Evolutionary conservation across 2,113 vertebrate genomes (phyloP), one percentile per base, ranked within the genome.

Genomic region (Salvelinus sp.): DNA sequence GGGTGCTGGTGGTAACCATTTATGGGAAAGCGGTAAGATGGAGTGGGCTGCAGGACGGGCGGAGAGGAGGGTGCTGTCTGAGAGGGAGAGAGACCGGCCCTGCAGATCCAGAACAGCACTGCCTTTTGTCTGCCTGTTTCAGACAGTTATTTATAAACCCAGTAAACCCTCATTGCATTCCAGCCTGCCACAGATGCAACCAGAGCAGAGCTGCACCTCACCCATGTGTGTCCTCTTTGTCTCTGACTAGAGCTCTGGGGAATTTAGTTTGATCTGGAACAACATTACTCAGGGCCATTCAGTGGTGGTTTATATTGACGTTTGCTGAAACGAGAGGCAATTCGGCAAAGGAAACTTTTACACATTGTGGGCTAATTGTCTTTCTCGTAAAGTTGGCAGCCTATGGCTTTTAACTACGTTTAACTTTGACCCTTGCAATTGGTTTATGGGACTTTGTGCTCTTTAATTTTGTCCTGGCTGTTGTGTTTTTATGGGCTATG

Each of bases 111-210:
- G 82, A 90, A 92, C 89, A 91, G 88, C 89, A 76, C 86, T 12
- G 76, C 77, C 91, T 91, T 90, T 92, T 93, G 87, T 92, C 87
- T 91, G 82, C 72, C 77, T 63, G 62, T 84, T 86, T 88, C 83
- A 62, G 83, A 71, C 70, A 66, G 90, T 91, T 91, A 91, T 93
- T 91, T 92, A 90, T 92, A 91, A 91, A 91, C 80, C 81, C 75
- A 80, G 88, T 84, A 86, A 89, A 90, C 82, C 85, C 86, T 73
- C 82, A 27, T 80, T 72, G 76, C 90, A 92, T 93, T 92, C 90
- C 92, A 75, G 80, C 25, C 83, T 62, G 76, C 85, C 83, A 73
- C 81, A 84, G 76, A 78, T 74, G 60, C 79, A 79, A 71, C 28
- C 68, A 79, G 82, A 83, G 79, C 82, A 81, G 79, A 62, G n/a